Evolutionary conservation across 2,797 vertebrate species (phyloP), one percentile per base, ranked within the genome.

Genomic region (Urocyon cinereoargenteus): DNA sequence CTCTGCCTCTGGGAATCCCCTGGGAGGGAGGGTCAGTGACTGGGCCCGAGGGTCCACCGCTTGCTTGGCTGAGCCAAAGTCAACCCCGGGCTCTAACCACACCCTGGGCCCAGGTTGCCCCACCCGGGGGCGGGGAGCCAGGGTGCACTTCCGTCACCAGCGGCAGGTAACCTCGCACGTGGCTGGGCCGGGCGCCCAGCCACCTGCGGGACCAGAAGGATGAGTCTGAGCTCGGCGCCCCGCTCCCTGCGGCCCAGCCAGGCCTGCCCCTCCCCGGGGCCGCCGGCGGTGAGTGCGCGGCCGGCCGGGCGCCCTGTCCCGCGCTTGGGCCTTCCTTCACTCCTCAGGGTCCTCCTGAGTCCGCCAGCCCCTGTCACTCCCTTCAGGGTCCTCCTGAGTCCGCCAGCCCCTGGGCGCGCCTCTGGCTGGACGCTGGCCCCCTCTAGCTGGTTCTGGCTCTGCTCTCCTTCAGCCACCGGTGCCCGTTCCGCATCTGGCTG

Each of bases 221-320:
- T 95, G 87, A 97, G 59, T 64, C 70, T 75, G 68, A 51, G 57
- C 16, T 12, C 70, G 0, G 75, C 1, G 28, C n/a, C 78, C 66
- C 55, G 22, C 72, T 66, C 62, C 8, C 3, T 4, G 31, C 61
- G 72, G 31, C 28, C 57, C 0, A 1, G 9, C 51, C 57, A 26
- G 53, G 24, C 79, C 9, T 84, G 31, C 40, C 1, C 92, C 84
- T 22, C 14, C 18, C 21, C n/a, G 0, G 53, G 75, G 31, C 53
- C 31, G 26, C 31, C 34, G 1, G 61, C 59, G 6, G 97, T 97
- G 66, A 97, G 96, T 97, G 94, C 64, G 3, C 86, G 28, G 53
- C 51, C 21, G 16, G 26, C 24, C 4, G 26, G n/a, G 3, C 15
- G 1, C 73, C 24, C 16, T 1, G 8, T 49, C 40, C 26, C 10